Percentiles rank a stretch among this genome's conserved stretches.
These are phyloP conservation scores for Acronicta alni DNA, from an alignment of 2,888 invertebrate genomes.

Conservation along the genomic window DNA sequence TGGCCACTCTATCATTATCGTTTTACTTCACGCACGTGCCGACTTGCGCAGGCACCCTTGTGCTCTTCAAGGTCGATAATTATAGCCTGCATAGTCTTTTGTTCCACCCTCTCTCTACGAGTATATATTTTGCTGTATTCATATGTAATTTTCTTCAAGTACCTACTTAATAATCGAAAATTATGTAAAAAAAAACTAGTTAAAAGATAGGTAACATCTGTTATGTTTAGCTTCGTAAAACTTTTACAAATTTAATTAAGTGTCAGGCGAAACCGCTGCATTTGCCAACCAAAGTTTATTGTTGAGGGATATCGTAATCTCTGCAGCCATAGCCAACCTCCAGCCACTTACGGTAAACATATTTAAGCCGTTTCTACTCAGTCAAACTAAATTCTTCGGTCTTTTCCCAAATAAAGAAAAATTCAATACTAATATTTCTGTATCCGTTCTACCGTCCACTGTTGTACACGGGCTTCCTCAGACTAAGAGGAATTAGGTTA, in stretches of 20 bases:
- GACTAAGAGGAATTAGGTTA: no score
- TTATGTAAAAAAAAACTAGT: no score
- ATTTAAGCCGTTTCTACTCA: not conserved
- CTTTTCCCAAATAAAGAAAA: no score
- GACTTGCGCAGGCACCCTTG: conserved; percentile 76
- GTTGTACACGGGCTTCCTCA: no score
- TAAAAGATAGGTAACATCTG: no score
- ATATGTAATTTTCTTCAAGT: conserved; percentile 18
- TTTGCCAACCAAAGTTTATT: no score
- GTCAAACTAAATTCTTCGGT: no score
- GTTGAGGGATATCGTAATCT: not conserved
- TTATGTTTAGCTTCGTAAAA: not conserved
- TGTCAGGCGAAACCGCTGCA: no score
- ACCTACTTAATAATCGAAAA: not conserved
- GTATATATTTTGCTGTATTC: conserved; percentile 58
- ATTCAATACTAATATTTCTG: no score
- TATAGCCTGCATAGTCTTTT: conserved; percentile 74
- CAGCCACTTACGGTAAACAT: not conserved
- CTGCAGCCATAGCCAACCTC: not conserved
- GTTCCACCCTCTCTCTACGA: conserved; percentile 66
- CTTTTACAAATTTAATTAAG: not conserved
- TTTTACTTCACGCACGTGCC: conserved; percentile 85
- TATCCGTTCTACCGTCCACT: no score
- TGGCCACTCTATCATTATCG: conserved; percentile 87
- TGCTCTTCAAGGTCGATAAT: conserved; percentile 84